These are phyloP conservation scores for Oncorhynchus tshawytscha DNA, from an alignment of 2,113 vertebrate species.

Conservation along the genomic window DNA sequence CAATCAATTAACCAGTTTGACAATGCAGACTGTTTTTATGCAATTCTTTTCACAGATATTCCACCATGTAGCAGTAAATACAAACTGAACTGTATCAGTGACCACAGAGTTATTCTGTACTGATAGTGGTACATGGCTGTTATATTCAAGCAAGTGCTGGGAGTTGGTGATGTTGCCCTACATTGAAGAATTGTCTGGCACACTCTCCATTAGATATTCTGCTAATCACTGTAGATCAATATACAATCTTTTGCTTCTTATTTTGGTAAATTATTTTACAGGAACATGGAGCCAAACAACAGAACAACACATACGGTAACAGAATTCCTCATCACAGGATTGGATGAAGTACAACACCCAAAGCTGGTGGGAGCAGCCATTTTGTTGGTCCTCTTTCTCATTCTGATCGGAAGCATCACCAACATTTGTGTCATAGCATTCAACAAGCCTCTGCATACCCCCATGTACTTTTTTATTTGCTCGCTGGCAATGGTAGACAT, in stretches of 20 bases:
- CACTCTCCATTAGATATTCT: neutral
- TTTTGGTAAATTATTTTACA: neutral
- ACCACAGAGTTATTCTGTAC: neutral
- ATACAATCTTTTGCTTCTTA: neutral
- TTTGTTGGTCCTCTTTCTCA: neutral
- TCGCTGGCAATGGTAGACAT: conserved; percentile 1
- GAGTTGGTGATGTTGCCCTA: too few relatives aligned
- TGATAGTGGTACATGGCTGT: neutral
- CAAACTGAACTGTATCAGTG: neutral
- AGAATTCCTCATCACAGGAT: conserved; percentile 5
- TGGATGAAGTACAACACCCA: neutral
- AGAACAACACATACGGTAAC: neutral
- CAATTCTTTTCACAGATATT: too few relatives aligned
- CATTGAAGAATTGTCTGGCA: neutral
- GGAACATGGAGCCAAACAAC: conserved; percentile 6
- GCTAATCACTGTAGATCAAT: neutral
- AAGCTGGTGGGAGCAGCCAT: conserved; percentile 9
- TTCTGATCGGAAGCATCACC: conserved; percentile 7
- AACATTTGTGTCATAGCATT: conserved; percentile 8
- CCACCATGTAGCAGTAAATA: neutral
- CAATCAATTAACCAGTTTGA: too few relatives aligned
- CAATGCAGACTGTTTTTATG: too few relatives aligned
- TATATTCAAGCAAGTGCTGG: too few relatives aligned
- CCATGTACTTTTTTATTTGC: conserved; percentile 21
- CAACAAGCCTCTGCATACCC: conserved; percentile 5